Base-by-base conservation (phyloP, 2,888 invertebrate genomes). In the Hypena proboscidalis region DNA sequence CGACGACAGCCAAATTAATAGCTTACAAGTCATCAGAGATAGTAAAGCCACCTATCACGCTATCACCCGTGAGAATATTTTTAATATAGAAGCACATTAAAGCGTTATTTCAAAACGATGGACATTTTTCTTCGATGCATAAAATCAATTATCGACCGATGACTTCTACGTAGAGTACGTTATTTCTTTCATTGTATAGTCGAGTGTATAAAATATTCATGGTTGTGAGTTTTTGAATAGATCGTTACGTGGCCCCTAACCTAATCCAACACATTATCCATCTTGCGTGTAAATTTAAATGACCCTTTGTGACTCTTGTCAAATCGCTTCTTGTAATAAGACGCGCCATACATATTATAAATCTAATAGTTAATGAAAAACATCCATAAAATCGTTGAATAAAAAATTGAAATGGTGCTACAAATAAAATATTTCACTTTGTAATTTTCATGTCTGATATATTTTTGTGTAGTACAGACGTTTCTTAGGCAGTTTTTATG, bases 201-300 rank as follows among this genome's bases (percentile, higher is more conserved):
- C 68, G 59, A 69, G 70, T 75, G 70, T 72, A 80, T 82, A 77
- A 80, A 80, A 80, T 80, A 82, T 81, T 77, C 70, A 65, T 74
- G 71, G 68, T 65, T 53, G 60, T 63, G 60, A 53, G 58, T 64
- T 67, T 77, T 77, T 83, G 73, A 85, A 85, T 84, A 74, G 80
- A 74, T 85, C 83, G 80, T 85, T 84, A 78, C 62, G 64, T 62
- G 55, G 67, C 51, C 61, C 46, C 58, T 58, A 57, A 61, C 61
- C 61, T 61, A 65, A 59, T 61, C 59, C 59, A 62, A 57, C 62
- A 65, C 58, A 67, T 65, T 70, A 72, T 70, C 61, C 58, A 63
- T 70, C 67, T 65, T 57, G 67, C 47, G 62, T 67, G 68, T 68
- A 67, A 58, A 62, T 67, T 64, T 64, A 73, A 74, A 81, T 74